A percentile compares a stretch with the other conserved stretches of the same genome.
Evolutionary conservation across 2,797 vertebrate genomes (phyloP).

Genomic region (Sarcoramphus papa): DNA sequence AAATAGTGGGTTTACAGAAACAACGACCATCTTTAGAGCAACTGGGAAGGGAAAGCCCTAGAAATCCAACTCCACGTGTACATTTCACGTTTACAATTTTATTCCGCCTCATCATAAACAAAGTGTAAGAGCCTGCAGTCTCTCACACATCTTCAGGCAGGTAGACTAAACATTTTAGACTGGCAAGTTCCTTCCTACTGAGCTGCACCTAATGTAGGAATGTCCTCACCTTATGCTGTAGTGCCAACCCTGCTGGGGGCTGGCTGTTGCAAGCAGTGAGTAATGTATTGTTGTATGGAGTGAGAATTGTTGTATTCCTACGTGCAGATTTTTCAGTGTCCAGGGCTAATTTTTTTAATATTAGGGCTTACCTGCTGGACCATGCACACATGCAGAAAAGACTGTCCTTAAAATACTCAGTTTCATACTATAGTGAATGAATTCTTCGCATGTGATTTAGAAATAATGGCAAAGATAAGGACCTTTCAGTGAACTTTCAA

Average conservation of each 20-base stretch:
- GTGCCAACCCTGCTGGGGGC: neutral
- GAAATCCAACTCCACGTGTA: neutral
- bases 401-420: neutral
- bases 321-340: neutral
- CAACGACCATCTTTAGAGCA: neutral
- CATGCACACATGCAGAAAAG: neutral
- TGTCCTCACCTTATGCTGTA: neutral
- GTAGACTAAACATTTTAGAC: slow-evolving; percentile 30
- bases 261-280: neutral
- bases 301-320: neutral
- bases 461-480: neutral
- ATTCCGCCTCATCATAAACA: neutral
- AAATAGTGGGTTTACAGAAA: neutral
- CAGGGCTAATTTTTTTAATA: neutral
- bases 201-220: neutral
- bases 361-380: neutral
- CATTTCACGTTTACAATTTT: neutral
- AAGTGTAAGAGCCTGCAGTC: neutral
- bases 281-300: neutral
- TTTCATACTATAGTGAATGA: neutral
- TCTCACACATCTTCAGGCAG: neutral
- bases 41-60: neutral
- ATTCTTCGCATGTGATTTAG: neutral
- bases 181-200: neutral
- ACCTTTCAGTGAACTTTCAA: neutral